Percentiles rank a stretch among this genome's conserved stretches.
Conservation (phyloP, 2,888 invertebrate genomes). For the Pherbina coryleti region DNA sequence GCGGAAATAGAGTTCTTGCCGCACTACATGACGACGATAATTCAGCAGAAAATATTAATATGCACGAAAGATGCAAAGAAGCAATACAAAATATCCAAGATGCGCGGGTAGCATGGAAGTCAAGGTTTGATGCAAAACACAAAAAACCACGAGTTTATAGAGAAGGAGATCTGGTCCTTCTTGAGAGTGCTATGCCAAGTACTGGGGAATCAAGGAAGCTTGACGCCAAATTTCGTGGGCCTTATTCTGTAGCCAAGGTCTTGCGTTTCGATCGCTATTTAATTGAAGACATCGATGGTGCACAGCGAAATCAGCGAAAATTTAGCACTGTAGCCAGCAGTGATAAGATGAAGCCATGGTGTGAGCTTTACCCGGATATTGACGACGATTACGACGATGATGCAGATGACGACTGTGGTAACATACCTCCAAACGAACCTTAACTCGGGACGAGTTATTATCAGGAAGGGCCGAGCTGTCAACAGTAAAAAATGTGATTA, state of each 20-base stretch:
- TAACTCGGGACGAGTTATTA: slow-evolving; percentile 41
- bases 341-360: slow-evolving; percentile 34
- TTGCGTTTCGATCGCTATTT: too few relatives aligned
- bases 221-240: slow-evolving; percentile 25
- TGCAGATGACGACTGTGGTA: not conserved
- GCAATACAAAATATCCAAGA: slow-evolving; percentile 28
- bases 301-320: too few relatives aligned
- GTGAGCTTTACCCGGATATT: slow-evolving; percentile 34
- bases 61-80: slow-evolving; percentile 26
- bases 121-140: slow-evolving; percentile 35
- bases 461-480: slow-evolving; percentile 42
- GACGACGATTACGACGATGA: slow-evolving; percentile 30
- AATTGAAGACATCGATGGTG: too few relatives aligned
- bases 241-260: slow-evolving; percentile 32
- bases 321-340: slow-evolving; percentile 21
- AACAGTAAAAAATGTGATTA: not conserved
- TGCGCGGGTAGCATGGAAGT: slow-evolving; percentile 38
- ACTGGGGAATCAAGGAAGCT: slow-evolving; percentile 28
- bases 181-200: slow-evolving; percentile 29
- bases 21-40: slow-evolving; percentile 31
- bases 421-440: not conserved
- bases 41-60: not conserved
- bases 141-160: slow-evolving; percentile 26
- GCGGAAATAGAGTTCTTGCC: slow-evolving; percentile 39
- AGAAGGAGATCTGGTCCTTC: slow-evolving; percentile 29